phyloP scores from a whole-genome alignment of 92 coral and sea anemone genomes.

The Bergia sp. region DNA sequence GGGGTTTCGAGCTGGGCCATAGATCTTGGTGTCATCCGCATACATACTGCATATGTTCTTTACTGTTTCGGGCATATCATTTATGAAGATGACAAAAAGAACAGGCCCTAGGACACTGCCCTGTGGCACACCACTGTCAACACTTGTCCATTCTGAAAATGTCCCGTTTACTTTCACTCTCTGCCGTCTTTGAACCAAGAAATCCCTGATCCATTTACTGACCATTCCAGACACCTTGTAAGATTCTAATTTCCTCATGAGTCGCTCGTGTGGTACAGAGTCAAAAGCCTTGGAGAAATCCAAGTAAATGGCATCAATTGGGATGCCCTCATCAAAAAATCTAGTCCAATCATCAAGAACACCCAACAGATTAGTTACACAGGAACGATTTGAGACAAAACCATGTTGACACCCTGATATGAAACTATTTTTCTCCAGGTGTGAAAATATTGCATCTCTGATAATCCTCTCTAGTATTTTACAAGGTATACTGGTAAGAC shows the following conservation, averaged over 20 bases:
- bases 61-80: constrained; percentile 19
- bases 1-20: constrained; percentile 3
- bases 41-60: background rate
- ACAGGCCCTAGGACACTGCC: constrained; percentile 31
- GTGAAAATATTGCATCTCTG: background rate
- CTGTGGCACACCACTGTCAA: constrained; percentile 37
- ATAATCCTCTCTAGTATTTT: background rate
- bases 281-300: background rate
- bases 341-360: background rate
- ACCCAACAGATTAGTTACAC: background rate
- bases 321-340: background rate
- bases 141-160: constrained; percentile 26
- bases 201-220: constrained; percentile 19
- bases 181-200: constrained; percentile 26
- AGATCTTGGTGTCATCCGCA: constrained; percentile 37
- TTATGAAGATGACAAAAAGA: constrained; percentile 11
- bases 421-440: background rate
- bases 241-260: constrained; percentile 28
- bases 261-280: background rate
- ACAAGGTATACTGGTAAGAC: background rate
- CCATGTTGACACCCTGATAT: background rate
- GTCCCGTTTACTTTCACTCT: constrained; percentile 14
- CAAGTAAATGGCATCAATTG: background rate
- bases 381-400: background rate
- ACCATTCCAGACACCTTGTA: constrained; percentile 11